A percentile compares a stretch with the other conserved stretches of the same genome.
These are phyloP conservation scores for Tachycineta bicolor DNA, from an alignment of 2,113 vertebrate genomes.

Conservation along the genomic window DNA sequence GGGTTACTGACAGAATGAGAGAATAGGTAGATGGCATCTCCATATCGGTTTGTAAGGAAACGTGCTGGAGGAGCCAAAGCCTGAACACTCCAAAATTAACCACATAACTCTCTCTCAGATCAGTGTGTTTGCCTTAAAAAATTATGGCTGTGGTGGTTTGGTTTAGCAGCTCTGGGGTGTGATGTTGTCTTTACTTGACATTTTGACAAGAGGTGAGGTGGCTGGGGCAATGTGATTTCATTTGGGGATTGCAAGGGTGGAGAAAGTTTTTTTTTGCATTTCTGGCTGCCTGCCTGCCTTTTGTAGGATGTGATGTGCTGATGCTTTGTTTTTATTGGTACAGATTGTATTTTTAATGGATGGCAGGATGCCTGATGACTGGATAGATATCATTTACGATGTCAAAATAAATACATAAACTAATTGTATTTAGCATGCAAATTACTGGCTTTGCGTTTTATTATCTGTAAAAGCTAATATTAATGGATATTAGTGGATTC, in stretches of 20 bases:
- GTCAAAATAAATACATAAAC: conserved; percentile 45
- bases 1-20: background rate
- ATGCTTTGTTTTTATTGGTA: conserved; percentile 55
- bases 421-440: conserved; percentile 27
- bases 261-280: background rate
- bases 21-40: background rate
- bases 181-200: conserved; percentile 33
- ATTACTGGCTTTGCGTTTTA: conserved; percentile 8
- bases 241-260: conserved; percentile 19
- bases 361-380: conserved; percentile 27
- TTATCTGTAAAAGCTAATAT: background rate
- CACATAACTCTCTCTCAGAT: background rate
- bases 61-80: background rate
- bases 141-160: background rate
- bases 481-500: background rate
- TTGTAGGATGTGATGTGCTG: conserved; percentile 17
- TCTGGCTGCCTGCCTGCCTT: background rate
- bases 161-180: background rate
- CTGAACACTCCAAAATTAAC: background rate
- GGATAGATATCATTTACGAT: background rate
- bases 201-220: conserved; percentile 30
- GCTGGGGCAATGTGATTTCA: background rate
- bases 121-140: background rate
- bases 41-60: background rate
- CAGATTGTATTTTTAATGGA: conserved; percentile 41